These are phyloP conservation scores for Diplazon laetatorius DNA, from an alignment of 2,888 invertebrate species.

Conservation along the genomic window DNA sequence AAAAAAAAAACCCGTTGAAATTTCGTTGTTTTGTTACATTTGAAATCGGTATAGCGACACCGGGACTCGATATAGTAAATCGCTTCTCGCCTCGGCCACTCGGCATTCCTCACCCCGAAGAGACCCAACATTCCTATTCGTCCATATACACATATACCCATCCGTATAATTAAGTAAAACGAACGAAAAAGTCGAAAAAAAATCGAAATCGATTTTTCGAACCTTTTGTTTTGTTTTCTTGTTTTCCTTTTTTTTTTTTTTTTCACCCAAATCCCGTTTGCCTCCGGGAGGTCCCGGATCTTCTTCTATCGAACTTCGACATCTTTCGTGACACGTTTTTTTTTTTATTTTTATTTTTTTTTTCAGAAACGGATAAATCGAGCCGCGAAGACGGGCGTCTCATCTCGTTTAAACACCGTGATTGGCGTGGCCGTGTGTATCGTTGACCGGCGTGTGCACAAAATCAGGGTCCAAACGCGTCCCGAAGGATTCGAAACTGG, in stretches of 20 bases:
- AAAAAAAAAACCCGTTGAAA: too few relatives aligned
- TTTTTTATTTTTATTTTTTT: too few relatives aligned
- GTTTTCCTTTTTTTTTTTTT: constrained; percentile 15
- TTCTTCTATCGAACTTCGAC: constrained; percentile 47
- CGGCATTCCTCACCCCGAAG: background rate
- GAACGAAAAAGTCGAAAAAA: constrained; percentile 34
- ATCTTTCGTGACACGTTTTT: constrained; percentile 52
- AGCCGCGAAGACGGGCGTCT: constrained; percentile 1
- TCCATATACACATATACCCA: too few relatives aligned
- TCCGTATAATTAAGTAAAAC: constrained; percentile 21
- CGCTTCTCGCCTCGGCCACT: too few relatives aligned
- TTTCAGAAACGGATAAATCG: too few relatives aligned
- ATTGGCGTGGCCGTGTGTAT: constrained; percentile 45
- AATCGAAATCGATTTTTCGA: background rate
- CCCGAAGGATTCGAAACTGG: constrained; percentile 33
- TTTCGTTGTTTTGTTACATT: too few relatives aligned
- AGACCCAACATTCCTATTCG: background rate
- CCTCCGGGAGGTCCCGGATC: constrained; percentile 53
- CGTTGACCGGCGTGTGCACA: constrained; percentile 17
- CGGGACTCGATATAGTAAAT: too few relatives aligned
- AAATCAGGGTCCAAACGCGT: too few relatives aligned
- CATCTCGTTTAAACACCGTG: constrained; percentile 42
- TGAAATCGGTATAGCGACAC: too few relatives aligned
- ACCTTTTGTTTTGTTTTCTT: too few relatives aligned
- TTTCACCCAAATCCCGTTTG: constrained; percentile 15